Evolutionary conservation across 2,888 invertebrate genomes (phyloP).

Genomic region (Oscheius sp.): DNA sequence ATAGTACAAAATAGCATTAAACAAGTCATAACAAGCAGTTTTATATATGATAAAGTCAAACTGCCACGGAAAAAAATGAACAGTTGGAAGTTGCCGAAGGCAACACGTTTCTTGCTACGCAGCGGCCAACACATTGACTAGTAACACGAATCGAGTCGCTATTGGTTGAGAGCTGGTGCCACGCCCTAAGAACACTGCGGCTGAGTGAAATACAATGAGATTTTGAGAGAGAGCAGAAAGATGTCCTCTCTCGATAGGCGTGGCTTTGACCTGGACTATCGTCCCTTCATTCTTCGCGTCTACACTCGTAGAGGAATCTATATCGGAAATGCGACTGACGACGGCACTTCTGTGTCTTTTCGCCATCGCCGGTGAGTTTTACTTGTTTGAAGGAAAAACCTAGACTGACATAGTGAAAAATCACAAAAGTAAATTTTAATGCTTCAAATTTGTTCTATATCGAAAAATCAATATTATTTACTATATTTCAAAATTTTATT

Average conservation of each 20-base stretch:
- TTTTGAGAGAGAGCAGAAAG: not conserved
- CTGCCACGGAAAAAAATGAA: not conserved
- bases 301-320: not conserved
- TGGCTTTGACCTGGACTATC: conserved; percentile 12
- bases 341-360: conserved; percentile 13
- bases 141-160: not conserved
- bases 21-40: no score
- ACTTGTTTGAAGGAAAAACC: no score
- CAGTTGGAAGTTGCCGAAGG: conserved; percentile 1
- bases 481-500: no score
- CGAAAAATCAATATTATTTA: no score
- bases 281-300: conserved; percentile 7
- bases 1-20: no score
- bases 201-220: not conserved
- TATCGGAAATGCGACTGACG: conserved; percentile 11
- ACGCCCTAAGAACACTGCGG: not conserved
- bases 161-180: not conserved
- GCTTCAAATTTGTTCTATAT: no score
- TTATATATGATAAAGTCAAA: no score
- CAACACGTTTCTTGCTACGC: not conserved
- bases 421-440: no score
- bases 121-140: not conserved
- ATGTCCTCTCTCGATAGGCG: not conserved
- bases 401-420: no score
- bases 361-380: conserved; percentile 9